Evolutionary conservation across 2,113 vertebrate genomes (phyloP).

Genomic region (Gnathonemus echidnorhynchus): DNA sequence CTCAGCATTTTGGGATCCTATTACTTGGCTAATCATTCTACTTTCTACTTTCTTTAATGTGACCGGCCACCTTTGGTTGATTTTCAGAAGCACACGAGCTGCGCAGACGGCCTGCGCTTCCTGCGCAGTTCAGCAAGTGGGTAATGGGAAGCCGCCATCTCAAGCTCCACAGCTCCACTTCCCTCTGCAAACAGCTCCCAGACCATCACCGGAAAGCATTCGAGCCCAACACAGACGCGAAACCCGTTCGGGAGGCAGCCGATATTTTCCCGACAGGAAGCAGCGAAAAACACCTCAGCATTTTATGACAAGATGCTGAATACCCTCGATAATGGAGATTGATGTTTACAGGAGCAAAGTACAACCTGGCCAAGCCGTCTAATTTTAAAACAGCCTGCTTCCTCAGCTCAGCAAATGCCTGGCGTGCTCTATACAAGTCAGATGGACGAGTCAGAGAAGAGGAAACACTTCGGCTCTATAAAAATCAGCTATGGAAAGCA

Average conservation of each 20-base stretch:
- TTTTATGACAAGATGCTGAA: not conserved
- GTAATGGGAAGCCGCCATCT: not conserved
- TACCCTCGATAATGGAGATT: not conserved
- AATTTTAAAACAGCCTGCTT: not conserved
- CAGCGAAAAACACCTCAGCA: not conserved
- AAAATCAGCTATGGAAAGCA: not conserved
- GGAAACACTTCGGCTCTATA: not conserved
- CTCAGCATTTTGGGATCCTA: not conserved
- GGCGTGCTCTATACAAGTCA: not conserved
- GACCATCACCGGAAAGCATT: not conserved
- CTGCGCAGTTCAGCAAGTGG: not conserved
- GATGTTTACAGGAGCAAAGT: not conserved
- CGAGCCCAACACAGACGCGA: not conserved
- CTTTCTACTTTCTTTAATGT: not conserved
- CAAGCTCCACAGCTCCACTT: not conserved
- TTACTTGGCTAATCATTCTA: not conserved
- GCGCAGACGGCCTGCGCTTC: not conserved
- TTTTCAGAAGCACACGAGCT: not conserved
- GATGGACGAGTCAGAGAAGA: not conserved
- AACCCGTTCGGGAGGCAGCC: not conserved
- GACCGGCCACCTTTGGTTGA: not conserved
- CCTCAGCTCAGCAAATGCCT: not conserved
- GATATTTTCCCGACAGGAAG: not conserved
- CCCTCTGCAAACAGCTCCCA: not conserved
- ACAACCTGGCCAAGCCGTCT: not conserved